Evolutionary conservation across 2,797 vertebrate genomes (phyloP), one percentile per base, ranked within the genome.

Genomic region (Rachycentron canadum): DNA sequence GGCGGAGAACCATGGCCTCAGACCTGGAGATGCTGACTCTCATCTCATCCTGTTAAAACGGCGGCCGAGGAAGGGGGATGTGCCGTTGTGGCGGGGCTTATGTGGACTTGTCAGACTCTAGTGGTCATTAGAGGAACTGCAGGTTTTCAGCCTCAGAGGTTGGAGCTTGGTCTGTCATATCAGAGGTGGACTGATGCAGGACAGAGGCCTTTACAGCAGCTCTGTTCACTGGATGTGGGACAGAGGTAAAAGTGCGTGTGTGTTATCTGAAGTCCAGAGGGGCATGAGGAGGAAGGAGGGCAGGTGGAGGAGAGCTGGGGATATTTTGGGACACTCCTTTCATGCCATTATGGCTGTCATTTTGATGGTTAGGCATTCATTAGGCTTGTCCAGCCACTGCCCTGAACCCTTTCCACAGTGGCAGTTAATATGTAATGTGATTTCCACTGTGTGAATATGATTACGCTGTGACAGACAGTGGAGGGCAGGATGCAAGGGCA

Each of bases 401-500:
- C 86, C 84, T 73, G 87, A 86, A 82, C 84, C 72, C 83, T 47
- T n/a, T 84, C 86, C 82, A 53, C 83, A 40, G 52, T 79, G 84
- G 77, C 87, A 80, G 77, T 69, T 83, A 60, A 87, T 79, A 79
- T 68, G 74, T 76, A 85, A 82, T 82, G 75, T 86, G 83, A 88
- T 87, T 83, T 89, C 83, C 76, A 50, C 79, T 79, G 72, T 62
- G 78, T 59, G 87, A 85, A 86, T 84, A 64, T 71, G 78, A 87
- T 86, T 87, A 84, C 11, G n/a, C 47, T 26, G 69, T 88, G 87
- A 88, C 86, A 81, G 88, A 85, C 88, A 90, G 82, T 21, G 73
- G 86, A 83, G 84, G 87, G 73, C 82, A 77, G 67, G 61, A 76
- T 63, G 76, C 84, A 85, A 89, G 88, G 88, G 81, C 87, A 87